Conservation (phyloP, 2,113 vertebrate genomes). For the Etheostoma cragini region DNA sequence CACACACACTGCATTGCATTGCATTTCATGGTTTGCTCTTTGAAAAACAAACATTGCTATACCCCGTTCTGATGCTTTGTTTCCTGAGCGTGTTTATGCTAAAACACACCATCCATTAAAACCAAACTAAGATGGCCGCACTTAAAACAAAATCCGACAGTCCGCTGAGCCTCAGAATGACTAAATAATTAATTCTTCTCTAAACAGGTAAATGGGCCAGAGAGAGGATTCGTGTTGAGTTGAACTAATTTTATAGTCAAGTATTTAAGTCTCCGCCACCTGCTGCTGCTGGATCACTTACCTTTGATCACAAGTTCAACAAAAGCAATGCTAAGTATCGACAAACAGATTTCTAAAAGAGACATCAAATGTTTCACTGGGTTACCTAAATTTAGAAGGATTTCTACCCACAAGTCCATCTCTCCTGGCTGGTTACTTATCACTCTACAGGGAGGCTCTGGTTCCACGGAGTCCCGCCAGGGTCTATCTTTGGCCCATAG, state of each 20-base stretch:
- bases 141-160: conserved; percentile 42
- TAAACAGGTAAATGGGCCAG: conserved; percentile 56
- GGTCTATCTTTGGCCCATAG: conserved; percentile 40
- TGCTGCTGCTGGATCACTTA: conserved; percentile 38
- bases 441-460: not conserved
- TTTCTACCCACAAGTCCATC: not conserved
- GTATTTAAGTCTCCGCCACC: conserved; percentile 45
- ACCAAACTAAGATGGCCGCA: conserved; percentile 15
- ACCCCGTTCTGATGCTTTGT: conserved; percentile 1
- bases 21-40: conserved; percentile 14
- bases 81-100: conserved; percentile 55
- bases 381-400: conserved; percentile 23
- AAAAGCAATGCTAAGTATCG: conserved; percentile 11
- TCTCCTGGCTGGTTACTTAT: conserved; percentile 26
- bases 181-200: conserved; percentile 57
- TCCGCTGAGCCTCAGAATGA: conserved; percentile 18
- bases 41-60: conserved; percentile 31
- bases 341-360: conserved; percentile 33
- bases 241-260: conserved; percentile 36
- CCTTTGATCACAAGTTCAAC: conserved; percentile 17
- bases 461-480: conserved; percentile 43
- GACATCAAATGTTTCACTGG: conserved; percentile 33
- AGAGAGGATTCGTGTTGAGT: not conserved
- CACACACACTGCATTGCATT: no score
- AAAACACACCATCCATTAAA: conserved; percentile 37